Conservation (phyloP, 2,888 invertebrate species). For the Doris montereyensis region DNA sequence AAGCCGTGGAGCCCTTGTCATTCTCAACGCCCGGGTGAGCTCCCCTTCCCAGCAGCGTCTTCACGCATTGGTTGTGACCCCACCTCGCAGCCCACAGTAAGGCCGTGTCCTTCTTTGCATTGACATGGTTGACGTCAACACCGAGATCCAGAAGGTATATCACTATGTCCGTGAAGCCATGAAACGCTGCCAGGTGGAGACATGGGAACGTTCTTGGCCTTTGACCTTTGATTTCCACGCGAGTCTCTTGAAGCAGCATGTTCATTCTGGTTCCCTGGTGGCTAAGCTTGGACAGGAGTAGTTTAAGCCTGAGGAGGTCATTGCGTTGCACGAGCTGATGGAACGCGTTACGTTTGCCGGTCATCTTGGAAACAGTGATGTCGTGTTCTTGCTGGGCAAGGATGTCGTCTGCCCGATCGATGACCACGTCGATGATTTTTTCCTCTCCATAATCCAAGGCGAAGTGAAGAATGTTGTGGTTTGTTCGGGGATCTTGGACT, state of each 20-base stretch:
- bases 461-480: slow-evolving; percentile 56
- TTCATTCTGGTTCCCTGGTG: not conserved
- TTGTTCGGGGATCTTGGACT: slow-evolving; percentile 45
- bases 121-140: slow-evolving; percentile 56
- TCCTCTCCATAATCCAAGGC: slow-evolving; percentile 49
- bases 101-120: slow-evolving; percentile 68
- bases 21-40: slow-evolving; percentile 64
- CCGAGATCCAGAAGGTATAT: slow-evolving; percentile 52
- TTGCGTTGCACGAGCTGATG: slow-evolving; percentile 63
- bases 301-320: slow-evolving; percentile 52
- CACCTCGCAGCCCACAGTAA: slow-evolving; percentile 70
- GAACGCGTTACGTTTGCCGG: slow-evolving; percentile 59
- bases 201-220: slow-evolving; percentile 62
- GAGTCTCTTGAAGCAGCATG: slow-evolving; percentile 50
- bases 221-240: slow-evolving; percentile 65
- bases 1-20: slow-evolving; percentile 69
- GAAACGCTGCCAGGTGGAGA: slow-evolving; percentile 62
- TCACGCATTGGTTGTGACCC: slow-evolving; percentile 56
- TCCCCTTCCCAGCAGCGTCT: slow-evolving; percentile 49
- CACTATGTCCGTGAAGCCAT: slow-evolving; percentile 56
- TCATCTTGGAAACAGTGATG: slow-evolving; percentile 48
- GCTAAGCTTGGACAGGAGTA: slow-evolving; percentile 33
- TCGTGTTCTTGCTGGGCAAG: slow-evolving; percentile 52
- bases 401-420: slow-evolving; percentile 38
- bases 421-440: slow-evolving; percentile 43